These are phyloP conservation scores for Nothoprocta pentlandii DNA, from an alignment of 2,113 vertebrate genomes.

Conservation along the genomic window DNA sequence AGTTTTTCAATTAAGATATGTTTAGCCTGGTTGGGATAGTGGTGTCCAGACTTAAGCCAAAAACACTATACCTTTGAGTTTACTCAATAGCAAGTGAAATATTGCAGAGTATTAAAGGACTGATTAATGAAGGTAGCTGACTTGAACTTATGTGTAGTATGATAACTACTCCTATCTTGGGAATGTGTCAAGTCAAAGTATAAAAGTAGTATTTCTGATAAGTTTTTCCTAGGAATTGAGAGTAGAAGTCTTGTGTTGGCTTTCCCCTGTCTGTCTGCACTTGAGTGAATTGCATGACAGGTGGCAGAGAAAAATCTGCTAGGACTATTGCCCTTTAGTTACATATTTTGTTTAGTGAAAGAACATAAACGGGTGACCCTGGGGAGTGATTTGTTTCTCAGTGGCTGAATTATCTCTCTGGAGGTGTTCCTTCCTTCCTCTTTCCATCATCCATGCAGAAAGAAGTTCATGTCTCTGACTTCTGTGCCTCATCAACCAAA, in stretches of 20 bases:
- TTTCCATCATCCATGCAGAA: background rate
- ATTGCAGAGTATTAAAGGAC: background rate
- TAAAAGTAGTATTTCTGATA: background rate
- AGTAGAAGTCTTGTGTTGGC: background rate
- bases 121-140: background rate
- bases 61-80: background rate
- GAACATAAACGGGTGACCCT: background rate
- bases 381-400: background rate
- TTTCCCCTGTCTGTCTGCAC: background rate
- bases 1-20: background rate
- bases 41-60: background rate
- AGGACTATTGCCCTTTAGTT: background rate
- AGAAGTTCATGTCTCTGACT: background rate
- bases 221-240: background rate
- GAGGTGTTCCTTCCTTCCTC: background rate
- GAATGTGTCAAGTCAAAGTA: background rate
- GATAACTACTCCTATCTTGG: background rate
- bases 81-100: background rate
- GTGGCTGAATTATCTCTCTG: background rate
- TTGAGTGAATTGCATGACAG: background rate
- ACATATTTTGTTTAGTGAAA: background rate
- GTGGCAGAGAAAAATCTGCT: background rate
- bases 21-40: constrained; percentile 15
- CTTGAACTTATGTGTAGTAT: background rate
- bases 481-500: background rate